Evolutionary conservation across 2,888 invertebrate species (phyloP), one percentile per base, ranked within the genome.

Genomic region (Maniola hyperantus): DNA sequence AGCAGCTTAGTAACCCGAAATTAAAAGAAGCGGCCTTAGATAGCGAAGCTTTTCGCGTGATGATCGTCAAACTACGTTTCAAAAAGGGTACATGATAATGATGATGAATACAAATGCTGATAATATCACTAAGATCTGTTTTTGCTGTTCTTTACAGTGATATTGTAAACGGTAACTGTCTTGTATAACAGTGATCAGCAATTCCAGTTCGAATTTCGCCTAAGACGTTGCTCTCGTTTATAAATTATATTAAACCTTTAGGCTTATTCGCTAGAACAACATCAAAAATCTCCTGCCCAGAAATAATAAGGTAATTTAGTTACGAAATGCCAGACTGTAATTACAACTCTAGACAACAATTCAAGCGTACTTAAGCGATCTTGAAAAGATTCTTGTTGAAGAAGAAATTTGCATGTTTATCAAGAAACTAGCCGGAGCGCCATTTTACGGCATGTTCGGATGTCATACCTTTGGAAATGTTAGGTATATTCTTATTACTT

Each of bases 401-500:
- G 18, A 48, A 48, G 53, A 65, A n/a, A 69, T 66, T 63, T 50
- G 55, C 60, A 59, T 59, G 46, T 59, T 59, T 46, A 44, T 15
- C 20, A 26, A 46, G 8, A 59, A 59, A 44, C 46, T 46, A 46
- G 33, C 33, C 26, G 59, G 59, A 4, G 15, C 44, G 53, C 42
- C 48, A 18, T 57, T 61, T 65, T 60, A 68, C 55, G 33, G 53
- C 36, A 36, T n/a, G 36, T 68, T 57, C 42, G 58, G 61, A 42
- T 44, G 51, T 57, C 18, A 8, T 58, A 11, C 44, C 44, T 26
- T 26, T 26, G 26, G 26, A 26, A 26, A 26, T 26, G 26, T 26
- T 26, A 26, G n/a, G n/a, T n/a, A n/a, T n/a, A n/a, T n/a, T 26
- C 4, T 26, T 26, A 1, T 26, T 26, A 2, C 26, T 26, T 26